These are phyloP conservation scores for Ectemnius continuus DNA, from an alignment of 2,888 invertebrate genomes.

Conservation along the genomic window DNA sequence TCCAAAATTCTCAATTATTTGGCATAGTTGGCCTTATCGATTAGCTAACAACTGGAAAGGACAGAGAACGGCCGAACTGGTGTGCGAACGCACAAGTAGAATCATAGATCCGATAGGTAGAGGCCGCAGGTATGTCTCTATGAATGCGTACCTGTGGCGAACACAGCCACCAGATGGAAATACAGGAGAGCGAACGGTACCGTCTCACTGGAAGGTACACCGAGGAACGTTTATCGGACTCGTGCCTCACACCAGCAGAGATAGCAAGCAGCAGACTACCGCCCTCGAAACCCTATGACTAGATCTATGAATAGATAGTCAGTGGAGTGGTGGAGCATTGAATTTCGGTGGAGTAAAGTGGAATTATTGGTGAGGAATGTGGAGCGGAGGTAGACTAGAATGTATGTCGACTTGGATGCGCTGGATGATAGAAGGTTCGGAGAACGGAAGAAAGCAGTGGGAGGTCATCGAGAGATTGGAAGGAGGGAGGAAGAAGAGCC, in stretches of 20 bases:
- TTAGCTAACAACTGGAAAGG: conserved; percentile 32
- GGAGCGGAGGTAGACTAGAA: too few species aligned
- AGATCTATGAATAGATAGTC: too few species aligned
- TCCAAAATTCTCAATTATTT: conserved; percentile 36
- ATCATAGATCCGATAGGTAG: neutral
- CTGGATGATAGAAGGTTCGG: neutral
- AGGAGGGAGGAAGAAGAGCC: conserved; percentile 33
- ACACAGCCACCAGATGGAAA: too few species aligned
- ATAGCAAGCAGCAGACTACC: too few species aligned
- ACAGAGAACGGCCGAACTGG: neutral
- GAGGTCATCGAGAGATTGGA: conserved; percentile 24
- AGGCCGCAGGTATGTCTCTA: conserved; percentile 28
- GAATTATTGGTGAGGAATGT: too few species aligned
- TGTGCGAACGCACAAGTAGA: neutral
- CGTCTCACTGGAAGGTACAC: too few species aligned
- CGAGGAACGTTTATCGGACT: too few species aligned
- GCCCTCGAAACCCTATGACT: too few species aligned
- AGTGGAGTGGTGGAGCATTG: too few species aligned
- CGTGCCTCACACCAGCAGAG: too few species aligned
- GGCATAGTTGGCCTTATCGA: conserved; percentile 47
- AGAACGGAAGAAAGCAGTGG: neutral
- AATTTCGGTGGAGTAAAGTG: too few species aligned
- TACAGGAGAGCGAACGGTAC: too few species aligned
- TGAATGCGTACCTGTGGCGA: conserved; percentile 13
- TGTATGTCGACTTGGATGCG: neutral